A percentile compares a stretch with the other conserved stretches of the same genome.
These are phyloP conservation scores for Vidua macroura DNA, from an alignment of 2,113 vertebrate genomes.

Conservation along the genomic window DNA sequence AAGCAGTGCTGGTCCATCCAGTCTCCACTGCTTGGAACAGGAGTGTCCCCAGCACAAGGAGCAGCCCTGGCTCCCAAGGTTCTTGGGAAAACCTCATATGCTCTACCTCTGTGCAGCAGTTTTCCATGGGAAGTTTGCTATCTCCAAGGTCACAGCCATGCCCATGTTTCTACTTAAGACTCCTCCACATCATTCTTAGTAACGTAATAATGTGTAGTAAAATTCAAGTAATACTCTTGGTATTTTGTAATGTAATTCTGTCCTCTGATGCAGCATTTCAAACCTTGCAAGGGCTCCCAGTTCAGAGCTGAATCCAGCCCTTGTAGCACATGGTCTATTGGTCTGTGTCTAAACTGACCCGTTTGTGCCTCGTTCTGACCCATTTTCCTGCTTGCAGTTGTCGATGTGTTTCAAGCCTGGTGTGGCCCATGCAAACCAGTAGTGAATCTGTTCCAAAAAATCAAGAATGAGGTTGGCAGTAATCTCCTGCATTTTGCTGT, in stretches of 20 bases:
- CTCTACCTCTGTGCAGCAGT: not conserved
- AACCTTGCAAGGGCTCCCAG: not conserved
- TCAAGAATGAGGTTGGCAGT: slow-evolving; percentile 85
- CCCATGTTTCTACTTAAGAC: not conserved
- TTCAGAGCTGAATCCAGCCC: not conserved
- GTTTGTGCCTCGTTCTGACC: not conserved
- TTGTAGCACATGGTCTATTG: not conserved
- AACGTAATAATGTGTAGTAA: too few species aligned
- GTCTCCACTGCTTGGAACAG: not conserved
- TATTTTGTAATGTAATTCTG: not conserved
- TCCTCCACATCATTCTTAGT: not conserved
- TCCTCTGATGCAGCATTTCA: not conserved
- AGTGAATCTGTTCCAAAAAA: slow-evolving; percentile 87
- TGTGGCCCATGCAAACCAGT: slow-evolving; percentile 92
- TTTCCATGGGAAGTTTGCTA: not conserved
- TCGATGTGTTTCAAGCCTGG: slow-evolving; percentile 91
- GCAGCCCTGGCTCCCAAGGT: not conserved
- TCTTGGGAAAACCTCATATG: not conserved
- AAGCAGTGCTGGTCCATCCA: not conserved
- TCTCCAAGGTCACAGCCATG: not conserved
- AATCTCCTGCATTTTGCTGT: slow-evolving; percentile 87
- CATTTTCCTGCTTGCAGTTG: slow-evolving; percentile 72
- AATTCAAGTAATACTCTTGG: not conserved
- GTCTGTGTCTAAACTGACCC: not conserved
- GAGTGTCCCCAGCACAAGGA: not conserved